A percentile compares a stretch with the other conserved stretches of the same genome.
phyloP scores from a whole-genome alignment of 2,888 invertebrate species.

The Sisyra nigra region DNA sequence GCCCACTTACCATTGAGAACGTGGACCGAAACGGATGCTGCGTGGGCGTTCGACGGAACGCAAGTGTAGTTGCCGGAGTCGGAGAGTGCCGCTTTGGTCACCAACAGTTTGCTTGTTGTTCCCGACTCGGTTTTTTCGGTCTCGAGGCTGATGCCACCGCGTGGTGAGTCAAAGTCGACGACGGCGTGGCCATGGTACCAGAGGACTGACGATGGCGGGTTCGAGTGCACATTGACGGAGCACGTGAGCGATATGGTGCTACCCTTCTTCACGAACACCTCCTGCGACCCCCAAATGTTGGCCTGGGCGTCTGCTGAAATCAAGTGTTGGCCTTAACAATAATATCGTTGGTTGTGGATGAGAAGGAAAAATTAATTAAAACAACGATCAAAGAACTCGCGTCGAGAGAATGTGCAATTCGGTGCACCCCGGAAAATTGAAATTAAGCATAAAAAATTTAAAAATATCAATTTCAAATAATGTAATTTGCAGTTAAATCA shows the following conservation, averaged over 20 bases:
- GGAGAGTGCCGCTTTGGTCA: constrained; percentile 66
- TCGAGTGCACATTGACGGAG: constrained; percentile 74
- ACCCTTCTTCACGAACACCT: constrained; percentile 79
- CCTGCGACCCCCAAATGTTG: constrained; percentile 68
- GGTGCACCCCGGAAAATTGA: too few relatives aligned
- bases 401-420: too few relatives aligned
- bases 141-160: constrained; percentile 74
- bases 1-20: constrained; percentile 58
- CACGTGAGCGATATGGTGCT: constrained; percentile 82
- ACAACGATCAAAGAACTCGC: too few relatives aligned
- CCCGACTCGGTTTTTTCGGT: constrained; percentile 71
- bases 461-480: too few relatives aligned
- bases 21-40: constrained; percentile 69
- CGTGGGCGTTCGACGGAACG: constrained; percentile 68
- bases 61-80: constrained; percentile 87
- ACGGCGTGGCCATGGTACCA: constrained; percentile 74
- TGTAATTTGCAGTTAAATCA: too few relatives aligned
- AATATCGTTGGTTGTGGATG: constrained; percentile 1
- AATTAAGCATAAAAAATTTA: too few relatives aligned
- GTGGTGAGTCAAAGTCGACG: constrained; percentile 67
- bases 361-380: too few relatives aligned
- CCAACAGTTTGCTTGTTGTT: constrained; percentile 66
- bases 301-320: constrained; percentile 66
- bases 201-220: constrained; percentile 56
- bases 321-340: constrained; percentile 12